These are phyloP conservation scores for Argya squamiceps DNA, from an alignment of 2,797 vertebrate species.

Conservation along the genomic window DNA sequence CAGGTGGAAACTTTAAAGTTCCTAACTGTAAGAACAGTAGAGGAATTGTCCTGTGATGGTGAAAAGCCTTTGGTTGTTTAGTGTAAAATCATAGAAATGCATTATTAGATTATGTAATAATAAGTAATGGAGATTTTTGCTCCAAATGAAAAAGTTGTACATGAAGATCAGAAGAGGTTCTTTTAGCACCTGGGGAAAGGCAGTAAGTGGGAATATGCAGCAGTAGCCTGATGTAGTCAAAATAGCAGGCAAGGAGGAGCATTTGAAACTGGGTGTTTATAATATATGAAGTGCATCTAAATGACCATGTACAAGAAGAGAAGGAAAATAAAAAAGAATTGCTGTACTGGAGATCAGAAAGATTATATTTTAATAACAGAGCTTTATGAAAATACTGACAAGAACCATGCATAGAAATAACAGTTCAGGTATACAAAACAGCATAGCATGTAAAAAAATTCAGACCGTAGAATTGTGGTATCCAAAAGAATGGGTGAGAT, in stretches of 20 bases:
- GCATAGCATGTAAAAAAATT: background rate
- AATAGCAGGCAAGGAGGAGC: background rate
- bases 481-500: background rate
- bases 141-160: background rate
- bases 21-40: background rate
- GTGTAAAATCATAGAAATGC: background rate
- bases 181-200: background rate
- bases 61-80: background rate
- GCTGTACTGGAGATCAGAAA: background rate
- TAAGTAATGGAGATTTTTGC: background rate
- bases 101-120: background rate
- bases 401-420: background rate
- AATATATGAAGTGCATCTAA: background rate
- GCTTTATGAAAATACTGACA: background rate
- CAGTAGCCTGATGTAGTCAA: background rate
- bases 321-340: background rate
- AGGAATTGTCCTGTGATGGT: background rate
- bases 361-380: background rate
- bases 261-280: background rate
- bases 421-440: background rate
- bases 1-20: background rate
- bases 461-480: background rate
- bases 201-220: background rate
- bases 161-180: background rate
- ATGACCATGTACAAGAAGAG: background rate